Evolutionary conservation across 2,797 vertebrate genomes (phyloP).

Genomic region (Sphenopsis melanotis): DNA sequence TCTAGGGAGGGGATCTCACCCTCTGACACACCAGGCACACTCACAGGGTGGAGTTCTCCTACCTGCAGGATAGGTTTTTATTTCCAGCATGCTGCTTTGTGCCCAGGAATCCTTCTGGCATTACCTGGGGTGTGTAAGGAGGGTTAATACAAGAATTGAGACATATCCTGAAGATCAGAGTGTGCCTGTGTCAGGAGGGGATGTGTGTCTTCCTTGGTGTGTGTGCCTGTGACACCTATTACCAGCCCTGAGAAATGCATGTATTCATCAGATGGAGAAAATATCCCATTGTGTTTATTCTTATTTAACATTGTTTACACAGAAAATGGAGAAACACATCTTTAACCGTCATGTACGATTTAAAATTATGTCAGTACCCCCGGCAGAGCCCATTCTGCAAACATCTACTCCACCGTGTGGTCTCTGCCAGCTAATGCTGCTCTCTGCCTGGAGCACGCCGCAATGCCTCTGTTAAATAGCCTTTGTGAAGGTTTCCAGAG

Average conservation of each 20-base stretch:
- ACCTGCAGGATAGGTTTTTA: background rate
- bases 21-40: background rate
- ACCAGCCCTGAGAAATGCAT: background rate
- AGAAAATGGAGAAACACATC: constrained; percentile 69
- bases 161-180: constrained; percentile 1
- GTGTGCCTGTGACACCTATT: background rate
- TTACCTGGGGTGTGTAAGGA: background rate
- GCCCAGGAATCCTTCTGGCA: background rate
- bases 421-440: constrained; percentile 51
- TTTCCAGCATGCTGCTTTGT: background rate
- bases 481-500: constrained; percentile 45
- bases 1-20: rapidly evolving
- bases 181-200: background rate
- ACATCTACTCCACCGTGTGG: constrained; percentile 71
- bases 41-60: background rate
- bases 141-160: constrained; percentile 2
- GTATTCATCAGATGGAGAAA: constrained; percentile 48
- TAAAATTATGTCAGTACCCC: constrained; percentile 30
- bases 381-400: constrained; percentile 54
- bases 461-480: constrained; percentile 25
- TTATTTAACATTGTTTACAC: constrained; percentile 67
- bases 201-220: background rate
- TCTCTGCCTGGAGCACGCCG: constrained; percentile 29
- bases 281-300: constrained; percentile 58
- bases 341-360: constrained; percentile 51